Percentiles rank a stretch among this genome's conserved stretches.
phyloP scores from a whole-genome alignment of 2,797 vertebrate species.

The Cryptoblepharus egeriae region DNA sequence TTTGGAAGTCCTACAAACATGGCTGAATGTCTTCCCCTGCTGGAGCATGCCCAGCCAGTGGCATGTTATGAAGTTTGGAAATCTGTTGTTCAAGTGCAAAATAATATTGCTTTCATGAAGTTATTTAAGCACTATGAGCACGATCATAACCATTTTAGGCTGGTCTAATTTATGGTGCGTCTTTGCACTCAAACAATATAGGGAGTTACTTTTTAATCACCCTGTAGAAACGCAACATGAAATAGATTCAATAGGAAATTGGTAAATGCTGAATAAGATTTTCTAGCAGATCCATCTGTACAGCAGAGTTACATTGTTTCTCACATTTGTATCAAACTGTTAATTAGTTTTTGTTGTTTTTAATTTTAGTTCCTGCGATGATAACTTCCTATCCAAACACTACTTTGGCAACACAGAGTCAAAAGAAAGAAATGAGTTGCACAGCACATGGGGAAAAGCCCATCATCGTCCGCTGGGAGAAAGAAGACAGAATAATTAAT shows the following conservation, averaged over 20 bases:
- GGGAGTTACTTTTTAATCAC: too few species aligned
- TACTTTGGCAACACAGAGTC: constrained; percentile 95
- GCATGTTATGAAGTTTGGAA: too few species aligned
- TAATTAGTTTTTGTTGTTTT: constrained; percentile 29
- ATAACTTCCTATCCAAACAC: constrained; percentile 99
- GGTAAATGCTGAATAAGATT: not conserved
- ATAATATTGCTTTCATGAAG: too few species aligned
- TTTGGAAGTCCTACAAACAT: too few species aligned
- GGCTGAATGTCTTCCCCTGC: too few species aligned
- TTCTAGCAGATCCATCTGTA: not conserved
- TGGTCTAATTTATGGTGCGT: too few species aligned
- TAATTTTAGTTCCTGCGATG: constrained; percentile 93
- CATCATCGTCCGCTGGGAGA: constrained; percentile 99
- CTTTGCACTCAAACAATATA: too few species aligned
- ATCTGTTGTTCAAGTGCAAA: too few species aligned
- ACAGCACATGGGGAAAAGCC: constrained; percentile 96
- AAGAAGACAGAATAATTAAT: constrained; percentile 97
- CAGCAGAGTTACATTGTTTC: not conserved
- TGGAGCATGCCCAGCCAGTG: too few species aligned
- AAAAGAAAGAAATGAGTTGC: constrained; percentile 97
- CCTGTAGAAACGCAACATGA: constrained; percentile 24
- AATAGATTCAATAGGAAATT: not conserved
- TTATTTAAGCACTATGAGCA: too few species aligned
- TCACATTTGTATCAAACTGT: not conserved
- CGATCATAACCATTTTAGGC: too few species aligned